These are phyloP conservation scores for Melopsittacus undulatus DNA, from an alignment of 2,797 vertebrate species.

Conservation along the genomic window DNA sequence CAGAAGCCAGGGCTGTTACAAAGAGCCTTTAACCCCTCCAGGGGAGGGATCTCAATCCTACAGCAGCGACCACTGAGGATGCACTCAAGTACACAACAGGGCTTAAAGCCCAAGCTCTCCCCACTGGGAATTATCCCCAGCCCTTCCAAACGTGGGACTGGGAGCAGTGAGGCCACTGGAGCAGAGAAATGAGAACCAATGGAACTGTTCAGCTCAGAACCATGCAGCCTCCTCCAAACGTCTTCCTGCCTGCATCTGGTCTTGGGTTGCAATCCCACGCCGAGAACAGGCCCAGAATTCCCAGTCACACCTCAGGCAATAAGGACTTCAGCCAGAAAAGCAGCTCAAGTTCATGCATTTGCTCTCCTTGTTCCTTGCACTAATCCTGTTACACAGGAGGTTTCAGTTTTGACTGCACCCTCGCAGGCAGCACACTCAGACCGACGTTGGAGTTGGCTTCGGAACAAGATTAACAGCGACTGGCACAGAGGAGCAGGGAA, in stretches of 20 bases:
- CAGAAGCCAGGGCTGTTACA: neutral
- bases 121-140: neutral
- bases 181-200: neutral
- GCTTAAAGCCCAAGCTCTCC: neutral
- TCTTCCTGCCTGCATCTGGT: neutral
- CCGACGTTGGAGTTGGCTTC: neutral
- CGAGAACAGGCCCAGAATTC: neutral
- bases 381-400: fast-evolving
- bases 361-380: neutral
- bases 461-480: neutral
- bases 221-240: fast-evolving
- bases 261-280: neutral
- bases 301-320: neutral
- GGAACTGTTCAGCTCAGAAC: neutral
- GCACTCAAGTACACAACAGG: neutral
- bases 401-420: neutral
- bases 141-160: neutral
- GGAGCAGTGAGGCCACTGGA: neutral
- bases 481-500: neutral
- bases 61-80: neutral
- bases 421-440: neutral
- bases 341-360: neutral
- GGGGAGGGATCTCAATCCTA: neutral
- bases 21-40: neutral
- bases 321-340: neutral